Percentiles rank a stretch among this genome's conserved stretches.
Conservation (phyloP, 2,113 vertebrate species). For the Melanocharis versteri region DNA sequence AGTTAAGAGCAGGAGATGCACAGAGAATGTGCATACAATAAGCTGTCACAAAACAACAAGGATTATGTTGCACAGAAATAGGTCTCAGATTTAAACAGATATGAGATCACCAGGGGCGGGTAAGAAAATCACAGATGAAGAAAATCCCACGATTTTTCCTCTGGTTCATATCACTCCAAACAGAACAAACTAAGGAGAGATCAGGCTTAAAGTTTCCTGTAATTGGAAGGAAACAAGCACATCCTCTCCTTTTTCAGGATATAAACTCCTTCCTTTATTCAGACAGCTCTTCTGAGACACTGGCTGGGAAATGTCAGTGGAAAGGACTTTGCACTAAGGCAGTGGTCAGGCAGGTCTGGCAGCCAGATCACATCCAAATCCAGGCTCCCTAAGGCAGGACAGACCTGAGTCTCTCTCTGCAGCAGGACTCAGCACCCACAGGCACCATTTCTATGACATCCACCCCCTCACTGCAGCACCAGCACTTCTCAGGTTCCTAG, state of each 20-base stretch:
- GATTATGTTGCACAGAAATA: background rate
- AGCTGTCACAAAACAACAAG: background rate
- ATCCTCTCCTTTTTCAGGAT: rapidly evolving
- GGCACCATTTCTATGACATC: background rate
- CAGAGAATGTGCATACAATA: background rate
- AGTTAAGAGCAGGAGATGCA: background rate
- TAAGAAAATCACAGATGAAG: background rate
- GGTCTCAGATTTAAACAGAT: background rate
- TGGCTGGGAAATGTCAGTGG: rapidly evolving
- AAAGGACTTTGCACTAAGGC: background rate
- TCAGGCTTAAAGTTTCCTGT: background rate
- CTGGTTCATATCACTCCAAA: background rate
- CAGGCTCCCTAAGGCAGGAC: background rate
- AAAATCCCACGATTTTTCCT: background rate
- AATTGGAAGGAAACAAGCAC: background rate
- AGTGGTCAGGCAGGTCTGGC: background rate
- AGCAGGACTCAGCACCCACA: background rate
- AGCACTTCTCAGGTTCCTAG: background rate
- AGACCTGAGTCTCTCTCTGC: background rate
- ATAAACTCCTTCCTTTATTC: background rate
- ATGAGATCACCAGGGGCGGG: background rate
- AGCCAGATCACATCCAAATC: background rate
- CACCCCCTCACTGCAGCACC: background rate
- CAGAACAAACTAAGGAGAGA: background rate
- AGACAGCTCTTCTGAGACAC: background rate